Base-by-base conservation (phyloP, 2,113 vertebrate species). In the Paramormyrops kingsleyae region DNA sequence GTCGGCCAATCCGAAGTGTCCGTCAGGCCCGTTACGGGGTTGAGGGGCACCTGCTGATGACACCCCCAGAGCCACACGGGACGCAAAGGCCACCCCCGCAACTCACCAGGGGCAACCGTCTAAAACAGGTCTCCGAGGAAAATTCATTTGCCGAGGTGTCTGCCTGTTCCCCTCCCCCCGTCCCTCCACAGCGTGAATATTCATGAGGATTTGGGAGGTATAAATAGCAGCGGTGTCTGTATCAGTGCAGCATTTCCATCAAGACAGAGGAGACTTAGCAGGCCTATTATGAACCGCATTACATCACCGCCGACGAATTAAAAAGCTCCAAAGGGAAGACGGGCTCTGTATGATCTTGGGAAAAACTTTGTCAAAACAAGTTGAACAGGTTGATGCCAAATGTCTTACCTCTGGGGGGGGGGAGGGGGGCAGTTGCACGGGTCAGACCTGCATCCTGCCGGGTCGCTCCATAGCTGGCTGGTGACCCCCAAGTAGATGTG, bases 191-290 rank as follows among this genome's bases (percentile, higher is more conserved):
- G 91, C 94, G 94, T 96, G 95, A 96, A 96, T 96, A 96, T 96
- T 96, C 96, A 96, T 96, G 96, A 96, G 96, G 96, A 96, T 96
- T 96, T 96, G 93, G 93, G 95, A 89, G 94, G 95, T 96, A 96
- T 96, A 96, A 96, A 96, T 96, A 96, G 96, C 94, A 92, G 94
- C 96, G 96, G 95, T 96, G 96, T 96, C 96, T 95, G 95, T 94
- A 94, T 95, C 95, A 93, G 94, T 93, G 94, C 93, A 95, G 95
- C 94, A 92, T 95, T 94, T 95, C 95, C 94, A 96, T 96, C 96
- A 95, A 95, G 93, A 94, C 94, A 95, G 94, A 95, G 93, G 85
- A 92, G 90, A 94, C 95, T 95, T 96, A 96, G 95, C 95, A 94
- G 94, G 95, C 94, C 96, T 96, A 96, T 96, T 95, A 96, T 95